phyloP scores from a whole-genome alignment of 1,140 invertebrate genomes.

The Saxidomus purpurata region DNA sequence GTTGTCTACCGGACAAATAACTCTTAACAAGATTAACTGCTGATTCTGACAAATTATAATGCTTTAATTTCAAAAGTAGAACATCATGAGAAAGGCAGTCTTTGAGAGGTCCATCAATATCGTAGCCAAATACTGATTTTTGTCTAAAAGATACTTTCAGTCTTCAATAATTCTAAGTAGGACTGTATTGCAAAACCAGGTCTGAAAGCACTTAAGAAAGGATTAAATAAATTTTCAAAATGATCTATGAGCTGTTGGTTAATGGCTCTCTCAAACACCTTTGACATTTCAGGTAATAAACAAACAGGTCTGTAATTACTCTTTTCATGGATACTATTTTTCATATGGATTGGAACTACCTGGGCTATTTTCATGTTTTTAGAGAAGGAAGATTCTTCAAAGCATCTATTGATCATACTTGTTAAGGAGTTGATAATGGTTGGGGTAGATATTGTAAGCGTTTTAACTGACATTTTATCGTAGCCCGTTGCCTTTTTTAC shows the following conservation, averaged over 20 bases:
- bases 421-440: too few species aligned
- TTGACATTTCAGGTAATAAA: conserved; percentile 58
- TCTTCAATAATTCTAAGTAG: conserved; percentile 46
- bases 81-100: conserved; percentile 61
- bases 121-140: conserved; percentile 46
- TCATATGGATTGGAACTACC: conserved; percentile 19
- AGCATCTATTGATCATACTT: too few species aligned
- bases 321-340: conserved; percentile 28
- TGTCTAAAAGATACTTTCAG: conserved; percentile 53
- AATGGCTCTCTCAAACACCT: conserved; percentile 63
- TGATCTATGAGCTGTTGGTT: conserved; percentile 28
- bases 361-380: conserved; percentile 26
- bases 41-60: conserved; percentile 31
- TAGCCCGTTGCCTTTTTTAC: too few species aligned
- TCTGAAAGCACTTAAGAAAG: conserved; percentile 52
- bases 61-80: conserved; percentile 45
- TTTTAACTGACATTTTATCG: too few species aligned
- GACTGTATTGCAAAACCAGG: conserved; percentile 48
- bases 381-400: too few species aligned
- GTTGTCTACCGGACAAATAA: conserved; percentile 29
- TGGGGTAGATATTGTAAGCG: too few species aligned
- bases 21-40: conserved; percentile 24
- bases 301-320: conserved; percentile 62
- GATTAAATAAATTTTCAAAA: conserved; percentile 51
- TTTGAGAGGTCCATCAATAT: conserved; percentile 67